phyloP scores from a whole-genome alignment of 2,797 vertebrate species.

The Phrynocephalus vlangalii region DNA sequence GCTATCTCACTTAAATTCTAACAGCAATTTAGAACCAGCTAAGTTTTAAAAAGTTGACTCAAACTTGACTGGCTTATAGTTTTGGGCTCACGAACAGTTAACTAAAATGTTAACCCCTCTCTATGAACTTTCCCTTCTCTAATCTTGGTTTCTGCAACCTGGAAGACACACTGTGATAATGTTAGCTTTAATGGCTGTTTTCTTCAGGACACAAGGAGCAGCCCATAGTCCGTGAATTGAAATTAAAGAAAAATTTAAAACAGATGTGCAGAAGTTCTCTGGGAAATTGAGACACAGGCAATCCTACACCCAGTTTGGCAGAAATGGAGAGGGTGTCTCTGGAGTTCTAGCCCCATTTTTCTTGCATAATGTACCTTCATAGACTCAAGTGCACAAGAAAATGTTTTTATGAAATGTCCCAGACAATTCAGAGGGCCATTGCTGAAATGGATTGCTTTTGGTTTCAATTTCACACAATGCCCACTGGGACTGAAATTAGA shows the following conservation, averaged over 20 bases:
- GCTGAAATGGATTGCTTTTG: background rate
- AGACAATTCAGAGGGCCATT: constrained; percentile 22
- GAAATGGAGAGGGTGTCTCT: constrained; percentile 46
- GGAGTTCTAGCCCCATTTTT: constrained; percentile 45
- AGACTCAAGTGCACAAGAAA: constrained; percentile 57
- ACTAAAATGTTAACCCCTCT: no score
- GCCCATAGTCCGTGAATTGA: constrained; percentile 75
- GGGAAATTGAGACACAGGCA: constrained; percentile 69
- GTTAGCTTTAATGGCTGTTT: constrained; percentile 77
- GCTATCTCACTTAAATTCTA: no score
- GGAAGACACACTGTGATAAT: constrained; percentile 73
- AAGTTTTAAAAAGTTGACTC: no score
- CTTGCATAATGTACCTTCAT: constrained; percentile 52
- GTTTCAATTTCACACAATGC: background rate
- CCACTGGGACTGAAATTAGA: background rate
- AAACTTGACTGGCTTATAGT: no score
- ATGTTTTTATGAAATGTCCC: constrained; percentile 23
- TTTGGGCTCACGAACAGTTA: no score
- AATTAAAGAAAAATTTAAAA: constrained; percentile 82
- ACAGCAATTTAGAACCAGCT: no score
- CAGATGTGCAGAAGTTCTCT: constrained; percentile 77
- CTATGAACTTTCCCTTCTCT: no score
- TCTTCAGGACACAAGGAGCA: constrained; percentile 70
- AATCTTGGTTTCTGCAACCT: constrained; percentile 58
- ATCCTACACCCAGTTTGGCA: constrained; percentile 64